These are phyloP conservation scores for Linepithema humile DNA, from an alignment of 1,140 invertebrate genomes.

Conservation along the genomic window DNA sequence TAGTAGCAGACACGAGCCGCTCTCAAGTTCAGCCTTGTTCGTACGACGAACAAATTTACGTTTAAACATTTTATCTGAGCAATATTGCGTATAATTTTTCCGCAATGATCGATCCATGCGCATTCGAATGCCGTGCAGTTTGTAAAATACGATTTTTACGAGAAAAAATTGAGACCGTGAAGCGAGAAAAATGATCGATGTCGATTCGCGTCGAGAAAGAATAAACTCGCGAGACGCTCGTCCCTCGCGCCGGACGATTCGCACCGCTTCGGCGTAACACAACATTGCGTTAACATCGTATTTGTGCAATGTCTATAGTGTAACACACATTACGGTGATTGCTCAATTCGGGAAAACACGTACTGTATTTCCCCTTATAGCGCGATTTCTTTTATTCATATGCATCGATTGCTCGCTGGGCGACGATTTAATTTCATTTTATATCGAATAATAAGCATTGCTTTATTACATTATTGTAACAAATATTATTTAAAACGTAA, in stretches of 20 bases:
- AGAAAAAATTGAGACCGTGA: background rate
- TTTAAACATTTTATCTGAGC: background rate
- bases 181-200: background rate
- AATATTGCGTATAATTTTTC: background rate
- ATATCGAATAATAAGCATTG: background rate
- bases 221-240: conserved; percentile 18
- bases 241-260: conserved; percentile 15
- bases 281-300: conserved; percentile 54
- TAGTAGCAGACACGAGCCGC: background rate
- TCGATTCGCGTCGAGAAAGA: background rate
- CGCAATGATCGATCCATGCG: background rate
- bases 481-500: background rate
- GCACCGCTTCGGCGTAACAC: conserved; percentile 35
- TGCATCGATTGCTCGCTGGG: background rate
- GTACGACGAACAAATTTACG: background rate
- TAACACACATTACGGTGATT: conserved; percentile 54
- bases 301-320: conserved; percentile 54
- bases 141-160: background rate
- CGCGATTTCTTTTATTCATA: conserved; percentile 20
- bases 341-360: conserved; percentile 38
- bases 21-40: background rate
- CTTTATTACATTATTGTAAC: background rate
- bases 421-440: background rate
- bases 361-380: conserved; percentile 9
- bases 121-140: background rate